These are phyloP conservation scores for Cantharis lateralis DNA, from an alignment of 2,888 invertebrate species.

Conservation along the genomic window DNA sequence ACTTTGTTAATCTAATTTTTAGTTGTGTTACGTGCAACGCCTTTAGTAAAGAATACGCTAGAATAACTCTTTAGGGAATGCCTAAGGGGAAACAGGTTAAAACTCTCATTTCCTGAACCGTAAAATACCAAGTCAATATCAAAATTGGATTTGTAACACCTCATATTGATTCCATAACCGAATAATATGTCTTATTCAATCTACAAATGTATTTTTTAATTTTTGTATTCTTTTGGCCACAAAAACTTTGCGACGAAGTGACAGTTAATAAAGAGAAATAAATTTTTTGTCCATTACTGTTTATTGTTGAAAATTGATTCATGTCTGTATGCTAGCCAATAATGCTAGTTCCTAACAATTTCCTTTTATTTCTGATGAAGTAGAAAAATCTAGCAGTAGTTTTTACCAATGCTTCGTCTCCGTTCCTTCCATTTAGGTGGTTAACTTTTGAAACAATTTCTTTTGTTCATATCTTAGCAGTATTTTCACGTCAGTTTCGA, in stretches of 20 bases:
- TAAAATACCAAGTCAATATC: conserved; percentile 13
- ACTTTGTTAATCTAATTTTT: not conserved
- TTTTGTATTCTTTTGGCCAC: not conserved
- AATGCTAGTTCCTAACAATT: not conserved
- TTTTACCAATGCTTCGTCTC: not conserved
- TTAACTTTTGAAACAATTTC: not conserved
- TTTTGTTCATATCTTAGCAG: not conserved
- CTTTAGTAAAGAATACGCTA: not conserved
- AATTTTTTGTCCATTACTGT: not conserved
- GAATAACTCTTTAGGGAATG: conserved; percentile 9
- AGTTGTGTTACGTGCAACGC: not conserved
- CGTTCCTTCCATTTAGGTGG: not conserved
- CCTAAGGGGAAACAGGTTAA: conserved; percentile 19
- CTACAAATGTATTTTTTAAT: not conserved
- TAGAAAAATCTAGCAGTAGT: not conserved
- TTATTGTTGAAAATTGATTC: not conserved
- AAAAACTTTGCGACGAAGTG: not conserved
- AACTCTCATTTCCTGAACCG: conserved; percentile 20
- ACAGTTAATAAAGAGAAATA: not conserved
- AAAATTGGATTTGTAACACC: conserved; percentile 20
- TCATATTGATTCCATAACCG: conserved; percentile 13
- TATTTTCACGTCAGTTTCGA: not conserved
- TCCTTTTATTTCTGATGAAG: not conserved
- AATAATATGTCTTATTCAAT: conserved; percentile 6
- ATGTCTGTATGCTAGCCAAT: not conserved